Percentiles rank a stretch among this genome's conserved stretches.
Evolutionary conservation across 2,888 invertebrate species (phyloP).

Genomic region (Drosophila austrosaltans): DNA sequence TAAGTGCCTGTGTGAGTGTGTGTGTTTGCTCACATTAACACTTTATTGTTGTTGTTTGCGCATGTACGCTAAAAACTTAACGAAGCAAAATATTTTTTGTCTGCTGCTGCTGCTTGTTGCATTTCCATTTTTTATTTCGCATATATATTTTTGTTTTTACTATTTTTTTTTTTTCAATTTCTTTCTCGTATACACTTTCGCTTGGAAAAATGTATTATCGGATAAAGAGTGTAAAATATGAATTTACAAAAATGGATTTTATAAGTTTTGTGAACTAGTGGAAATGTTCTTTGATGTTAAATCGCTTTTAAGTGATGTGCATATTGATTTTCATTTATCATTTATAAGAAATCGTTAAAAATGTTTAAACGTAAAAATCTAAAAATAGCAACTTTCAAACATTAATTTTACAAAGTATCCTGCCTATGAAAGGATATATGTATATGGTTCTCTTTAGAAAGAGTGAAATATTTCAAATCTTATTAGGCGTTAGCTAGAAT

Average conservation of each 20-base stretch:
- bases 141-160: slow-evolving; percentile 23
- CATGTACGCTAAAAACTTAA: slow-evolving; percentile 72
- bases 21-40: slow-evolving; percentile 65
- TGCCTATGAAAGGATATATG: too few relatives aligned
- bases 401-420: too few relatives aligned
- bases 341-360: too few relatives aligned
- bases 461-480: too few relatives aligned
- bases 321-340: too few relatives aligned
- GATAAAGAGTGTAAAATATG: too few relatives aligned
- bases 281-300: too few relatives aligned
- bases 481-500: too few relatives aligned
- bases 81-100: slow-evolving; percentile 73
- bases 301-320: too few relatives aligned
- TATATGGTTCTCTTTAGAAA: too few relatives aligned
- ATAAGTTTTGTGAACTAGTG: neutral
- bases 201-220: neutral
- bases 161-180: slow-evolving; percentile 41
- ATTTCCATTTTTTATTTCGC: slow-evolving; percentile 54
- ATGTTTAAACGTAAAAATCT: too few relatives aligned
- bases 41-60: slow-evolving; percentile 64
- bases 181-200: slow-evolving; percentile 14
- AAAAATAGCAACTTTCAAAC: too few relatives aligned
- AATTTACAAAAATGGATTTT: neutral
- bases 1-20: slow-evolving; percentile 16
- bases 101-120: slow-evolving; percentile 43